Percentiles rank a stretch among this genome's conserved stretches.
These are phyloP conservation scores for Masnerella sp. DNA, from an alignment of 2,888 invertebrate species.

Conservation along the genomic window DNA sequence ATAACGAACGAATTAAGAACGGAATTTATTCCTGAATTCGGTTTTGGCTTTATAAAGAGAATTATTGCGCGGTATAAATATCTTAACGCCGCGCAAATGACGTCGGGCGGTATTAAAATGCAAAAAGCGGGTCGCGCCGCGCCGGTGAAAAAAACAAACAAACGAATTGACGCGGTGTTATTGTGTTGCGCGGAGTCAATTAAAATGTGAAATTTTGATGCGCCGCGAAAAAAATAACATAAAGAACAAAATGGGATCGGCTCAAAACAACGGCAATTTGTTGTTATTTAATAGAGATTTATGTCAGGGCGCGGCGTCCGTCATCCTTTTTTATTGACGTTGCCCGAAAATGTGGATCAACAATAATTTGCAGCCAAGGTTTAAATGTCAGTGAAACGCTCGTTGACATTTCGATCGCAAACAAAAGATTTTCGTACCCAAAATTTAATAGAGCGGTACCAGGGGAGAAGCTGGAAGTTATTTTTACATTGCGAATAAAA, in stretches of 20 bases:
- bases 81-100: background rate
- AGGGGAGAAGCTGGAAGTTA: no score
- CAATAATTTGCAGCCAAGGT: constrained; percentile 18
- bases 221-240: background rate
- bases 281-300: constrained; percentile 5
- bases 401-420: constrained; percentile 35
- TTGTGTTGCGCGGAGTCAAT: constrained; percentile 1
- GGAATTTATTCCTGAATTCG: no score
- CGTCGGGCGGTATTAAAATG: no score
- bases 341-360: background rate
- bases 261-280: constrained; percentile 1
- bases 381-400: constrained; percentile 17
- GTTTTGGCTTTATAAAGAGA: no score
- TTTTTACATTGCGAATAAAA: no score
- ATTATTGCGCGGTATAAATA: background rate
- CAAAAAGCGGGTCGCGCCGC: background rate
- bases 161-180: constrained; percentile 7
- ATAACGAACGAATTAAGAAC: no score
- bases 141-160: background rate
- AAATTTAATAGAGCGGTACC: no score
- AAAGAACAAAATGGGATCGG: background rate
- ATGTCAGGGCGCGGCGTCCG: background rate
- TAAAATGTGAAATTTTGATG: constrained; percentile 11
- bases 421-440: no score
- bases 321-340: constrained; percentile 15